Percentiles rank a stretch among this genome's conserved stretches.
These are phyloP conservation scores for Poeciliopsis presidionis DNA, from an alignment of 2,797 vertebrate genomes.

Conservation along the genomic window DNA sequence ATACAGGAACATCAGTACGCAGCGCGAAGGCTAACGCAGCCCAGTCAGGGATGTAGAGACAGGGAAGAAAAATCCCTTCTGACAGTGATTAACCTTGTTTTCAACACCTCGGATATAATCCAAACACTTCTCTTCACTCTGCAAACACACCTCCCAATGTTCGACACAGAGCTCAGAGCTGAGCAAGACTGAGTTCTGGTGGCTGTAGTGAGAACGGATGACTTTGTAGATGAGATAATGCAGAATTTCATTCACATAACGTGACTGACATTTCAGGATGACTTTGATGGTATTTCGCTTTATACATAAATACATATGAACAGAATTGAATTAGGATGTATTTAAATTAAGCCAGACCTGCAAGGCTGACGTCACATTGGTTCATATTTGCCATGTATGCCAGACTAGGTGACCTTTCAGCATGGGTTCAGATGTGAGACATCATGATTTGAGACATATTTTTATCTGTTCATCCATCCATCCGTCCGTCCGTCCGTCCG, in stretches of 20 bases:
- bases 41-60: conserved; percentile 1
- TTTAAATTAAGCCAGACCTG: neutral
- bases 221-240: conserved; percentile 1
- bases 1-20: conserved; percentile 12
- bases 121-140: conserved; percentile 28
- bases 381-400: neutral
- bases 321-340: neutral
- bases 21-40: conserved; percentile 19
- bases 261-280: conserved; percentile 19
- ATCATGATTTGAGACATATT: neutral
- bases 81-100: conserved; percentile 30
- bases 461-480: too few relatives aligned
- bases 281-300: conserved; percentile 1
- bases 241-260: conserved; percentile 19
- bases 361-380: neutral
- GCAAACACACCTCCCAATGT: conserved; percentile 6
- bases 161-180: conserved; percentile 13
- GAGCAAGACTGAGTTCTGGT: conserved; percentile 7
- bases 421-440: neutral
- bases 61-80: conserved; percentile 16
- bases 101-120: conserved; percentile 21
- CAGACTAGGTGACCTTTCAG: neutral
- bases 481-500: too few relatives aligned
- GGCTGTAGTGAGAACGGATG: conserved; percentile 10
- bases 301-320: conserved; percentile 22